A percentile compares a stretch with the other conserved stretches of the same genome.
These are phyloP conservation scores for Semaprochilodus insignis DNA, from an alignment of 2,797 vertebrate species.

Conservation along the genomic window DNA sequence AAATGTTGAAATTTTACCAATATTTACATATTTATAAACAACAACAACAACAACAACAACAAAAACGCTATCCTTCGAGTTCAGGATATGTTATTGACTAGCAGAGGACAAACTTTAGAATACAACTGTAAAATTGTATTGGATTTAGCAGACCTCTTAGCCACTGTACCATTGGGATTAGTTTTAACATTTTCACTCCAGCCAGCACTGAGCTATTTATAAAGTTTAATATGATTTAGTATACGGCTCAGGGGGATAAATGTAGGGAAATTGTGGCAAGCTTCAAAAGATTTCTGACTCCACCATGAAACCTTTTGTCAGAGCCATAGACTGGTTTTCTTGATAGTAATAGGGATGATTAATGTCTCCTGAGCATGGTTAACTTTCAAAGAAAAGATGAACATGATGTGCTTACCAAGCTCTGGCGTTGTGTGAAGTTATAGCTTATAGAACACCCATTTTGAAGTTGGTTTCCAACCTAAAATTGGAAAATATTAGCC, in stretches of 20 bases:
- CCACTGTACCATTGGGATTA: too few species aligned
- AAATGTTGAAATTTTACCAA: too few species aligned
- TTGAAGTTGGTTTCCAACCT: constrained; percentile 74
- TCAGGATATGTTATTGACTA: too few species aligned
- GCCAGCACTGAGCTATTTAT: not conserved
- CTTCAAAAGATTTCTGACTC: not conserved
- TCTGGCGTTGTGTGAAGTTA: constrained; percentile 64
- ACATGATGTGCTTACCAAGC: constrained; percentile 64
- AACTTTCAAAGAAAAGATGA: not conserved
- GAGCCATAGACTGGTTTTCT: not conserved
- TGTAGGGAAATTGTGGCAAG: constrained; percentile 1
- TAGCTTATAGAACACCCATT: constrained; percentile 69
- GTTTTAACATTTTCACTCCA: too few species aligned
- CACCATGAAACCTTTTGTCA: not conserved
- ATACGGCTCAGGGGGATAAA: constrained; percentile 13
- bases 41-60: too few species aligned
- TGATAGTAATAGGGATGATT: not conserved
- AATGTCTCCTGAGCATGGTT: not conserved
- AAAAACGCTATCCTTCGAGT: too few species aligned
- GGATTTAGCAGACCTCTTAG: too few species aligned
- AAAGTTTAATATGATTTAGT: not conserved
- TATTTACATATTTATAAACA: too few species aligned
- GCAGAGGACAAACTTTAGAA: too few species aligned
- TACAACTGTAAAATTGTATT: too few species aligned
- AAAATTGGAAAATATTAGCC: constrained; percentile 33